phyloP scores from a whole-genome alignment of 2,797 vertebrate genomes.

The Acanthornis magna region DNA sequence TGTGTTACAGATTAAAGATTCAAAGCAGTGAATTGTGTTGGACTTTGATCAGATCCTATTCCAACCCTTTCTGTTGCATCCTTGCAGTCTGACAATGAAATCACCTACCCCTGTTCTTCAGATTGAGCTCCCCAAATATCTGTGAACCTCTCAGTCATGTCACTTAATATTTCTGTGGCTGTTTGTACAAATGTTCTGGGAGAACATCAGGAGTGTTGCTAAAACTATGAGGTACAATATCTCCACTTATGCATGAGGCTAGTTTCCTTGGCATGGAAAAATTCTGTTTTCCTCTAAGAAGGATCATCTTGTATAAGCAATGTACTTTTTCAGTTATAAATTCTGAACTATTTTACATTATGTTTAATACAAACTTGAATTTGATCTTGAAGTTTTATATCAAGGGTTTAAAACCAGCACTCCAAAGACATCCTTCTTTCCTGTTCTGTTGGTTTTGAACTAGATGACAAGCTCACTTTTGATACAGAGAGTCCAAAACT shows the following conservation, averaged over 20 bases:
- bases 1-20: not conserved
- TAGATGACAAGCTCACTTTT: not conserved
- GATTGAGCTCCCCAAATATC: not conserved
- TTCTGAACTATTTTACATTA: not conserved
- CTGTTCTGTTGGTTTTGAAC: not conserved
- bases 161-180: not conserved
- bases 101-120: not conserved
- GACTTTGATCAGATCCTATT: not conserved
- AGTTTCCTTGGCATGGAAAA: not conserved
- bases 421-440: not conserved
- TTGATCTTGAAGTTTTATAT: not conserved
- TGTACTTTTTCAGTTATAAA: not conserved
- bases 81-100: not conserved
- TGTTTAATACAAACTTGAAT: not conserved
- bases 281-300: not conserved
- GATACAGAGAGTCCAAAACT: not conserved
- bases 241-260: not conserved
- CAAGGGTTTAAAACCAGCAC: not conserved
- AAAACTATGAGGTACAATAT: not conserved
- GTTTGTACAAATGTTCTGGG: not conserved
- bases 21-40: not conserved
- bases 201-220: not conserved
- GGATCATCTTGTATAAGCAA: not conserved
- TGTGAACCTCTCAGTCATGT: not conserved
- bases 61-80: rapidly evolving